Base-by-base conservation (phyloP, 2,888 invertebrate genomes). In the Dryobotodes eremita region DNA sequence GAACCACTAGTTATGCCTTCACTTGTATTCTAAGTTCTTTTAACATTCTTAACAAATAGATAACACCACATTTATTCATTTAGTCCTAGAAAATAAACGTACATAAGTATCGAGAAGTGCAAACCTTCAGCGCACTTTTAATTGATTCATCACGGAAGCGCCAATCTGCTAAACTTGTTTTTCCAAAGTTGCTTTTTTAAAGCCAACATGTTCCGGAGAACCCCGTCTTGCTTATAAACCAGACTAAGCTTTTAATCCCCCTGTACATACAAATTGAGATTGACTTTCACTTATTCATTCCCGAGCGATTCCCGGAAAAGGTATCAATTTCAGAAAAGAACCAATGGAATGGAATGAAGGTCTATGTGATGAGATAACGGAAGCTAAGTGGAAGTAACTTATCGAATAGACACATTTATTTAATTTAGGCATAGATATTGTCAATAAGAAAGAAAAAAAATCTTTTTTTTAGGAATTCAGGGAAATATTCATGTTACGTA, bases 251-350 rank as follows among this genome's bases (percentile, higher is more conserved):
- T 69, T 74, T 66, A 75, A 70, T 77, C 48, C 57, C 69, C 42
- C 68, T 46, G 31, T 48, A 69, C 36, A 17, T 20, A 65, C 48
- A 79, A 84, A 85, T 85, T 76, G 79, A 83, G 83, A 83, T 74
- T 74, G 79, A 85, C 71, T 76, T 26, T n/a, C 48, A 53, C 61
- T 50, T 73, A n/a, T 17, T 62, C 23, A 17, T 61, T 50, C 8
- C 23, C 36, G 59, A 36, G 36, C 13, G 36, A 59, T 70, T 62
- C 70, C 15, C 26, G 10, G 50, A 46, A 84, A 69, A 71, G 26
- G n/a, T 64, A 36, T 50, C 61, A 62, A 13, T 55, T 26, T 36
- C 62, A 53, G 20, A 26, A 64, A 68, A 31, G 2, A 26, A 36
- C 17, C 1, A 84, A 74, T 23, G 46, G 11, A 53, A 64, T 53